Evolutionary conservation across 2,888 invertebrate species (phyloP), one percentile per base, ranked within the genome.

Genomic region (Dicyrtoma fusca): DNA sequence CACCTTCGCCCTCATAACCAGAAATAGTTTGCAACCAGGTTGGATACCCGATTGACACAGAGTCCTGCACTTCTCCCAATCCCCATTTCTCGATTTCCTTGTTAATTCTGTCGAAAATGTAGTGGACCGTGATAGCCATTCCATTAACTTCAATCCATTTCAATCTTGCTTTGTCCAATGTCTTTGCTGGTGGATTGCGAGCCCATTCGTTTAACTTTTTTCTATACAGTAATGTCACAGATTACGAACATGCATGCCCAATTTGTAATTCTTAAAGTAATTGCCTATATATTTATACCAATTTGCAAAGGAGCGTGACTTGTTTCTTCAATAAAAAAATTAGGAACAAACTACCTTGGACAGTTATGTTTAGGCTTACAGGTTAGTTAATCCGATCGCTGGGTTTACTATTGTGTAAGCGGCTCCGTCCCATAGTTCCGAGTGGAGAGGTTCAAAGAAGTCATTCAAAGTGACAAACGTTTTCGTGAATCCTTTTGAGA

Each of bases 141-240:
- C 55, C 63, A 25, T 72, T 72, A 10, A 74, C 64, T 44, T 74
- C 72, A 34, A 74, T 65, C 74, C 74, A 74, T 25, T 74, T 66
- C 1, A 74, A 0, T 49, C 65, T n/a, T 1, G 71, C 65, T 19
- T 69, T 63, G 34, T 74, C 72, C 17, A 64, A 19, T 1, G 25
- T 34, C 14, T 57, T 47, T 0, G 69, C 1, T 11, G 70, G 70
- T 2, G 42, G 44, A 0, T 44, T 11, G 19, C 62, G 68, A 1
- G 72, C 71, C 69, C 68, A 69, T 11, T 42, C 59, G 49, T 69
- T 62, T 10, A 71, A 19, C 44, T 53, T 71, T 25, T 64, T 45
- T 17, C 71, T 71, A 25, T 6, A 51, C 8, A 47, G 45, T 19
- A 14, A 68, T 57, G 19, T 34, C 3, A 61, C 13, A 3, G 11